phyloP scores from a whole-genome alignment of 2,888 invertebrate genomes.

The Agrochola lota region DNA sequence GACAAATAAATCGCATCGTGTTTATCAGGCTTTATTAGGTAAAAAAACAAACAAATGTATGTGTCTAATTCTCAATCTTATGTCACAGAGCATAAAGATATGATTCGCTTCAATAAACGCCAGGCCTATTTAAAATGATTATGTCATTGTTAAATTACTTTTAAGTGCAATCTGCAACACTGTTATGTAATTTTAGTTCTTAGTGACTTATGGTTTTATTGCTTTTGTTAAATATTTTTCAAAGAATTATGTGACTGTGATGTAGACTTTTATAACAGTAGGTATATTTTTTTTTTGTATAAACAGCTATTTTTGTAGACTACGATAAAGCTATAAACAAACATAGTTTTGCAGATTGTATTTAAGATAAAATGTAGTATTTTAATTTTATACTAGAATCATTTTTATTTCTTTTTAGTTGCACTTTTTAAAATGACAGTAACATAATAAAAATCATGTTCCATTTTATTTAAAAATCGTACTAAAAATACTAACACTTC shows the following conservation, averaged over 20 bases:
- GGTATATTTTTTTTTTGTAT: neutral
- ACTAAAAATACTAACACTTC: constrained; percentile 50
- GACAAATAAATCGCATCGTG: neutral
- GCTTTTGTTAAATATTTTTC: neutral
- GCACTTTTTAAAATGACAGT: neutral
- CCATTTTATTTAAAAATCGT: constrained; percentile 5
- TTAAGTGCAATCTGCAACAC: constrained; percentile 54
- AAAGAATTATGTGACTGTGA: neutral
- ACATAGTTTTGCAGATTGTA: constrained; percentile 30
- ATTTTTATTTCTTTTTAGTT: neutral
- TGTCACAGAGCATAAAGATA: constrained; percentile 22
- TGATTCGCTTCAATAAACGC: constrained; percentile 57
- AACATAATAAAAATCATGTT: neutral
- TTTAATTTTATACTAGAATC: constrained; percentile 16
- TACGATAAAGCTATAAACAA: neutral
- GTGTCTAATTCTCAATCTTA: constrained; percentile 5
- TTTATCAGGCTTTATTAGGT: too few species aligned
- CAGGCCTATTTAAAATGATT: constrained; percentile 44
- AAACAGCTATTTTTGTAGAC: neutral
- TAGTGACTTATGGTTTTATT: neutral
- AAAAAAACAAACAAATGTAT: too few species aligned
- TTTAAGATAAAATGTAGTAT: neutral
- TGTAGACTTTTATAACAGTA: neutral
- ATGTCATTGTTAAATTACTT: constrained; percentile 32
- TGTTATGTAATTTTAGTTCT: constrained; percentile 29